Conservation (phyloP, 2,888 invertebrate genomes). For the Nomada ferruginata region DNA sequence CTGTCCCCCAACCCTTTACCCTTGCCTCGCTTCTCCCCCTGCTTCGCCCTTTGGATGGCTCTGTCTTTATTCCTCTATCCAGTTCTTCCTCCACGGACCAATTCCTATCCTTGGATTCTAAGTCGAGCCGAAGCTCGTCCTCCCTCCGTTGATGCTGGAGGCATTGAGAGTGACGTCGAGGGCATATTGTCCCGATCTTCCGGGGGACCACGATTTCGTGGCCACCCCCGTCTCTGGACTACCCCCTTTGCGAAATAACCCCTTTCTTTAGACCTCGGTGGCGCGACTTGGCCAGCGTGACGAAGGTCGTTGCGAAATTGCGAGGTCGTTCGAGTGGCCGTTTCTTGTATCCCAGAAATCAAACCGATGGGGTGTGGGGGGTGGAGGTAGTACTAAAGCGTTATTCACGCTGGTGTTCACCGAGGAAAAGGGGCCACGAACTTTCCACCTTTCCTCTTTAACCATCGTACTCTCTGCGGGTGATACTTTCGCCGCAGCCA, state of each 20-base stretch:
- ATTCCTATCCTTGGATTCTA: conserved; percentile 67
- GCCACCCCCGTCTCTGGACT: conserved; percentile 28
- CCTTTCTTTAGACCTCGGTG: conserved; percentile 57
- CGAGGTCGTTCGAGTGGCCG: conserved; percentile 19
- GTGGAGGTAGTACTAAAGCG: neutral
- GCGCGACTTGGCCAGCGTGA: conserved; percentile 46
- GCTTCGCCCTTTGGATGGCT: conserved; percentile 28
- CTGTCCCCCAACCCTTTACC: conserved; percentile 47
- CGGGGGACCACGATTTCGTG: conserved; percentile 67
- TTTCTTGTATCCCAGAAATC: neutral
- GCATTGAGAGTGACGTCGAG: conserved; percentile 81
- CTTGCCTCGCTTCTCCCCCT: conserved; percentile 57
- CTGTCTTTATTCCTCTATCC: conserved; percentile 48
- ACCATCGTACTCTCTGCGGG: neutral
- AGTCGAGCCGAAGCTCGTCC: conserved; percentile 63
- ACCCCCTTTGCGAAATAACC: conserved; percentile 54
- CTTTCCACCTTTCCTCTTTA: conserved; percentile 10
- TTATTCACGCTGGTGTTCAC: neutral
- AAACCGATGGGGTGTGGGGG: neutral
- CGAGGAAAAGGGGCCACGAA: neutral
- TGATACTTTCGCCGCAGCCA: conserved; percentile 18
- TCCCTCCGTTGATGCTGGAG: conserved; percentile 61
- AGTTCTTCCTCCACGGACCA: conserved; percentile 51
- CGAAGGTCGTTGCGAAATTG: conserved; percentile 52
- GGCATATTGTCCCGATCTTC: conserved; percentile 77